Evolutionary conservation across 2,113 vertebrate genomes (phyloP).

Genomic region (Peromyscus californicus): DNA sequence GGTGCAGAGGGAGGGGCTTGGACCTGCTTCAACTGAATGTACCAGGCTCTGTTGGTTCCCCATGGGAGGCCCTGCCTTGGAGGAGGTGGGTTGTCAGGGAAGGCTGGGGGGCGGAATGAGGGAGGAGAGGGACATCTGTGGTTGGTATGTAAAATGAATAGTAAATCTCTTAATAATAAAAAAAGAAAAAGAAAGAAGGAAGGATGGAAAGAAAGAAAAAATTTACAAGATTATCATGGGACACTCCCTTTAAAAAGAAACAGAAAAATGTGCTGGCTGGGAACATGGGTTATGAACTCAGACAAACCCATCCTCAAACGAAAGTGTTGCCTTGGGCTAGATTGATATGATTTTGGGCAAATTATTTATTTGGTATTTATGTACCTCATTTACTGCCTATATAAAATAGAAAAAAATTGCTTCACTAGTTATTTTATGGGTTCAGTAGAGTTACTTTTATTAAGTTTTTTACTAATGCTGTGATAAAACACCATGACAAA

Average conservation of each 20-base stretch:
- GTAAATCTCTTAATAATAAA: too few relatives aligned
- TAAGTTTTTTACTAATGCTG: background rate
- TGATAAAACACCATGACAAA: background rate
- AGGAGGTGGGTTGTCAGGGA: too few relatives aligned
- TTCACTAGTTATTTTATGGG: background rate
- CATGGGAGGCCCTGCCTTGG: too few relatives aligned
- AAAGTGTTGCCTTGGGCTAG: background rate
- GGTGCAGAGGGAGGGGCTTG: too few relatives aligned
- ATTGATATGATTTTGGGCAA: background rate
- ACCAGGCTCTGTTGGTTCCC: too few relatives aligned
- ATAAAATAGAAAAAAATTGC: background rate
- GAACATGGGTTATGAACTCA: background rate
- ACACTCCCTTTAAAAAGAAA: conserved; percentile 3
- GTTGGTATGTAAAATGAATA: too few relatives aligned
- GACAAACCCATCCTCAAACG: background rate
- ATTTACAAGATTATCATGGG: background rate
- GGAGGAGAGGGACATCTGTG: too few relatives aligned
- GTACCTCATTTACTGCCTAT: background rate
- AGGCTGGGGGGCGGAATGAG: too few relatives aligned
- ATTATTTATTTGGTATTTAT: background rate
- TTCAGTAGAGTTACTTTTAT: background rate
- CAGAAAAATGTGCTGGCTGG: background rate
- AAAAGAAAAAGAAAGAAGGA: too few relatives aligned
- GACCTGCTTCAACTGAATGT: too few relatives aligned
- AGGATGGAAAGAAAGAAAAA: too few relatives aligned